A percentile compares a stretch with the other conserved stretches of the same genome.
These are phyloP conservation scores for Drosophila kanapiae DNA, from an alignment of 1,140 invertebrate species.

Conservation along the genomic window DNA sequence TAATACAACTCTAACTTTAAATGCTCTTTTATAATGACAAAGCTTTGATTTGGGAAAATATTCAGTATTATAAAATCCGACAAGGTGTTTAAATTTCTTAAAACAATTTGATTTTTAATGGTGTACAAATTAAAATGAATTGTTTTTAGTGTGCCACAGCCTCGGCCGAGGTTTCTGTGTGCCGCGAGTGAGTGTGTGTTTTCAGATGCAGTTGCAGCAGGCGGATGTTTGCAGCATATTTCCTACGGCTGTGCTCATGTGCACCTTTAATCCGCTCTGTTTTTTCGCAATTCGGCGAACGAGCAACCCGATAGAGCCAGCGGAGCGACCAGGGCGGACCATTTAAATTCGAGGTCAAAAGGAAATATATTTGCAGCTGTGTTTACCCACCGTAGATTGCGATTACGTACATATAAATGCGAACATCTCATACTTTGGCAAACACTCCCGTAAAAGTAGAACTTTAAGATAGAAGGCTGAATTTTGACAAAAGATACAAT, in stretches of 20 bases:
- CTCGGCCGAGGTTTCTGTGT: constrained; percentile 33
- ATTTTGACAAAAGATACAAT: neutral
- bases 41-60: neutral
- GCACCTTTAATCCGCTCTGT: constrained; percentile 81
- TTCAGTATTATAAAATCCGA: neutral
- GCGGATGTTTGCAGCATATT: constrained; percentile 84
- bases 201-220: constrained; percentile 84
- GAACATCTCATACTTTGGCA: constrained; percentile 22
- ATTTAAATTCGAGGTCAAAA: constrained; percentile 79
- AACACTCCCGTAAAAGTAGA: constrained; percentile 15
- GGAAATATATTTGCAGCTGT: constrained; percentile 80
- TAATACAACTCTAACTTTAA: neutral
- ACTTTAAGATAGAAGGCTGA: neutral
- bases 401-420: constrained; percentile 43
- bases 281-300: constrained; percentile 60
- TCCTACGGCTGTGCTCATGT: constrained; percentile 80
- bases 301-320: constrained; percentile 63
- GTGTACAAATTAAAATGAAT: neutral
- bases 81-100: neutral
- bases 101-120: neutral
- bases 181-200: constrained; percentile 57
- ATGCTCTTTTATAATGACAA: neutral
- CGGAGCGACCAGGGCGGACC: constrained; percentile 59
- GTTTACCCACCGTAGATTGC: constrained; percentile 71
- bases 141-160: constrained; percentile 29